phyloP scores from a whole-genome alignment of 1,140 invertebrate species.

The Lucilia cuprina region DNA sequence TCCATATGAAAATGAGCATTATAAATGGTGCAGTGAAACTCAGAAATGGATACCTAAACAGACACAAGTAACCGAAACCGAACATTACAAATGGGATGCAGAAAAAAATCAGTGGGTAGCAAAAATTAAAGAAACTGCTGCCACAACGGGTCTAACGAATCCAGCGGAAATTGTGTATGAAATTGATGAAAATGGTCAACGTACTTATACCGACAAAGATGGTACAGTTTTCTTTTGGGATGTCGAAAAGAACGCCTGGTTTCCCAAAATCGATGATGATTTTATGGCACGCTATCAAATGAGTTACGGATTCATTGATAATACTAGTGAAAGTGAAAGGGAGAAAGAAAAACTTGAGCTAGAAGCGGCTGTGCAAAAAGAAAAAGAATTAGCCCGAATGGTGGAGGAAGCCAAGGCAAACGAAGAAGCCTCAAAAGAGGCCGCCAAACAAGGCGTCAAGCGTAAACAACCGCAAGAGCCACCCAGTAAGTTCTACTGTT shows the following conservation, averaged over 20 bases:
- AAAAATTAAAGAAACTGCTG: conserved; percentile 18
- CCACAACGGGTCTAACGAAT: conserved; percentile 33
- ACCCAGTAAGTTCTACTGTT: conserved; percentile 56
- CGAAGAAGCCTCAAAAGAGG: conserved; percentile 47
- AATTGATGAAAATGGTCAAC: conserved; percentile 76
- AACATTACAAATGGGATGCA: conserved; percentile 60
- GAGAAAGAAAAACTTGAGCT: conserved; percentile 51
- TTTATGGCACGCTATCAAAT: conserved; percentile 96
- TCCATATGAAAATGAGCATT: conserved; percentile 71
- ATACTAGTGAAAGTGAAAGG: conserved; percentile 59
- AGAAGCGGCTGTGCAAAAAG: conserved; percentile 48
- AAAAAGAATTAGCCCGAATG: conserved; percentile 51
- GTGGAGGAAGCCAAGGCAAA: conserved; percentile 48
- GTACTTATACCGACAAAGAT: conserved; percentile 87
- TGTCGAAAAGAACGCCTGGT: conserved; percentile 88
- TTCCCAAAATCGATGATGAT: conserved; percentile 96
- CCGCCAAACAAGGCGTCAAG: conserved; percentile 51
- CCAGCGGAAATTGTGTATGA: conserved; percentile 67
- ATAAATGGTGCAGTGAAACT: conserved; percentile 71
- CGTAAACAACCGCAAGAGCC: conserved; percentile 64
- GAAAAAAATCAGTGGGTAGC: conserved; percentile 57
- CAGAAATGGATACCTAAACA: conserved; percentile 70
- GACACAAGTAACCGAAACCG: conserved; percentile 50
- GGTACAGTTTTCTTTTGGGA: conserved; percentile 93
- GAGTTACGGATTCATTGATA: conserved; percentile 86